Evolutionary conservation across 2,797 vertebrate species (phyloP).

Genomic region (Acropternis orthonyx): DNA sequence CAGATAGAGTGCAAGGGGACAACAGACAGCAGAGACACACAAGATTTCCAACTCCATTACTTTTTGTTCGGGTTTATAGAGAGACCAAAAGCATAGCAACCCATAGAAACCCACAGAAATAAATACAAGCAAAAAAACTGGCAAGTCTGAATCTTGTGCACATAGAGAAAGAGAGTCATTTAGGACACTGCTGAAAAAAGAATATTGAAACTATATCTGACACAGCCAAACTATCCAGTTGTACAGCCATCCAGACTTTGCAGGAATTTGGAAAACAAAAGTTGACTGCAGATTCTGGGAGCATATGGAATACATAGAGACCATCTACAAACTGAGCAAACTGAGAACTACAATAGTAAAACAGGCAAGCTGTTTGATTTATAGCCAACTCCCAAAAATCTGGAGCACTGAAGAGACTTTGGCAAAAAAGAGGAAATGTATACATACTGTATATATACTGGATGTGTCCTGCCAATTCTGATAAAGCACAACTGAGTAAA

Average conservation of each 20-base stretch:
- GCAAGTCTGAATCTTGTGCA: background rate
- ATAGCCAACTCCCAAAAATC: background rate
- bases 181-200: background rate
- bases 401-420: background rate
- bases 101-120: rapidly evolving
- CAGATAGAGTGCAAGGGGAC: background rate
- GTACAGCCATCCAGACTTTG: background rate
- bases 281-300: background rate
- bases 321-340: background rate
- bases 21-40: background rate
- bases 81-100: background rate
- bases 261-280: background rate
- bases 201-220: background rate
- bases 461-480: background rate
- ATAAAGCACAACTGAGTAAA: background rate
- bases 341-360: background rate
- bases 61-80: background rate
- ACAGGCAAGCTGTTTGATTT: background rate
- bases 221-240: background rate
- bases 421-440: background rate
- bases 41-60: background rate
- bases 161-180: background rate
- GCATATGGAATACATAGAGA: background rate
- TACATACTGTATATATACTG: background rate
- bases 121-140: background rate